A percentile compares a stretch with the other conserved stretches of the same genome.
Evolutionary conservation across 2,113 vertebrate genomes (phyloP).

Genomic region (Pungitius pungitius): DNA sequence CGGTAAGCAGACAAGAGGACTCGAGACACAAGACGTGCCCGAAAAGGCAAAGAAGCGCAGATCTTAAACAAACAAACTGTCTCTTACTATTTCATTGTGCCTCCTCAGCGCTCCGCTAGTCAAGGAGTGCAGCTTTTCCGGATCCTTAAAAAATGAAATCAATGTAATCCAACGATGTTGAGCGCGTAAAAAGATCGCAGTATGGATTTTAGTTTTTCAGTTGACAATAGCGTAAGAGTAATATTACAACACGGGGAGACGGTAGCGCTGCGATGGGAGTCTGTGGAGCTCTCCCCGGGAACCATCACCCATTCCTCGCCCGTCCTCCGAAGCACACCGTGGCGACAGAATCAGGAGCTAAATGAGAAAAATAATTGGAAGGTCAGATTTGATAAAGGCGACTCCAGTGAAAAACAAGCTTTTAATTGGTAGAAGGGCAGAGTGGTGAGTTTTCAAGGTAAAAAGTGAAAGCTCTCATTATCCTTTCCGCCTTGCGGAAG

Average conservation of each 20-base stretch:
- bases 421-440: constrained; percentile 81
- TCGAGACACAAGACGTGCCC: constrained; percentile 3
- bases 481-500: constrained; percentile 62
- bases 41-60: not conserved
- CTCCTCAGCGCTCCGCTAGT: not conserved
- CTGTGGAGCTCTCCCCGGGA: constrained; percentile 49
- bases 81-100: not conserved
- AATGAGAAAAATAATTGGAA: constrained; percentile 83
- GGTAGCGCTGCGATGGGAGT: constrained; percentile 2
- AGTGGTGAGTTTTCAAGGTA: constrained; percentile 78
- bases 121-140: not conserved
- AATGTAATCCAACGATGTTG: not conserved
- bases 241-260: constrained; percentile 29
- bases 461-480: constrained; percentile 85
- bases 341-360: constrained; percentile 75
- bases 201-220: constrained; percentile 1
- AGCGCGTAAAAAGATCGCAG: not conserved
- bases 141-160: not conserved
- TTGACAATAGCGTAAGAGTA: not conserved
- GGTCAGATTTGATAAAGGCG: constrained; percentile 83
- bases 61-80: constrained; percentile 9
- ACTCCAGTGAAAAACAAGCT: constrained; percentile 74
- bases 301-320: constrained; percentile 71
- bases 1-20: constrained; percentile 37
- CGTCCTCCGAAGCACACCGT: constrained; percentile 58